A percentile compares a stretch with the other conserved stretches of the same genome.
Conservation (phyloP, 2,113 vertebrate species). For the Lophius piscatorius region DNA sequence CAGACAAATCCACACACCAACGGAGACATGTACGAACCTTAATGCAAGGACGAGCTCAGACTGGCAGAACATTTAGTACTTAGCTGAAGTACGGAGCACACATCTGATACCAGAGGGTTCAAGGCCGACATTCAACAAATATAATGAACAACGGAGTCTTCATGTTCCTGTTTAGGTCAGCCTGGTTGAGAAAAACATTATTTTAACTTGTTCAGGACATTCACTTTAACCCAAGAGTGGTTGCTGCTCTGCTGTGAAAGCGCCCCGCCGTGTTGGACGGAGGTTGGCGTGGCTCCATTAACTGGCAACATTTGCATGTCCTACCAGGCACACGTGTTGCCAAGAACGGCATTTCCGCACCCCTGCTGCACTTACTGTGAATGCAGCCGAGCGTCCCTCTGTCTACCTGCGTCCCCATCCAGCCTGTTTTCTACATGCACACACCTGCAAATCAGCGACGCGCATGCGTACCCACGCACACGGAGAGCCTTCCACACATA, state of each 20-base stretch:
- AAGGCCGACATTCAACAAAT: too few relatives aligned
- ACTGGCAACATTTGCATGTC: constrained; percentile 70
- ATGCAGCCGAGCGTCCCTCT: constrained; percentile 72
- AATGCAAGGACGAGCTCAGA: constrained; percentile 44
- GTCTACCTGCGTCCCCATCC: constrained; percentile 55
- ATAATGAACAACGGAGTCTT: too few relatives aligned
- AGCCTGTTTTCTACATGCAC: constrained; percentile 28
- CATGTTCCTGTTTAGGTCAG: too few relatives aligned
- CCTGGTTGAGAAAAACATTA: too few relatives aligned
- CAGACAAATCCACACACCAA: too few relatives aligned
- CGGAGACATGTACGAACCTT: too few relatives aligned
- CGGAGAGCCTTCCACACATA: constrained; percentile 7
- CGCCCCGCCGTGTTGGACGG: constrained; percentile 56
- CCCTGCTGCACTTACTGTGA: constrained; percentile 69
- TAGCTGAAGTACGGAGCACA: constrained; percentile 1
- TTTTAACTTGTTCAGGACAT: constrained; percentile 12
- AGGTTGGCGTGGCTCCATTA: constrained; percentile 70
- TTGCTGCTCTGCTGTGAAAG: constrained; percentile 44
- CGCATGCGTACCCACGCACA: constrained; percentile 2
- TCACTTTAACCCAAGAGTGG: constrained; percentile 16
- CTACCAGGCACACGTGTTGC: constrained; percentile 80
- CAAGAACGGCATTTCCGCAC: constrained; percentile 79
- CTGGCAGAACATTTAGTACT: constrained; percentile 9
- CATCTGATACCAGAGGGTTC: not conserved
- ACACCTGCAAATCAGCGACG: constrained; percentile 34